Evolutionary conservation across 1,140 invertebrate species (phyloP).

Genomic region (Megalonaias nervosa): DNA sequence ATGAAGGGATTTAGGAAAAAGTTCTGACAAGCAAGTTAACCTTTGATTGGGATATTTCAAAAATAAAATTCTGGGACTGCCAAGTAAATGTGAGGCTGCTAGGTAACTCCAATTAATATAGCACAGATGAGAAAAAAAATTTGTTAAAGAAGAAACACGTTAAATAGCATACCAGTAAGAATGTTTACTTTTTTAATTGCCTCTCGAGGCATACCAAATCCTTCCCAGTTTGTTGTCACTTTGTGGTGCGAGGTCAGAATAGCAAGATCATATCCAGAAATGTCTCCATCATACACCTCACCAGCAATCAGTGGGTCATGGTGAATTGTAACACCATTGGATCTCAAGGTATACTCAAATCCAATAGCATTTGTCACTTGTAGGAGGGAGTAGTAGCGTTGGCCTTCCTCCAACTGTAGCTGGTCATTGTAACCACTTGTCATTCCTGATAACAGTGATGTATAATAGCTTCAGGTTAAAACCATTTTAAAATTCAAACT

Average conservation of each 20-base stretch:
- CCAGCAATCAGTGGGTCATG: constrained; percentile 53
- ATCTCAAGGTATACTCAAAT: constrained; percentile 42
- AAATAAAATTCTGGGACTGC: too few species aligned
- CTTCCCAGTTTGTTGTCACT: constrained; percentile 54
- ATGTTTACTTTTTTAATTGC: constrained; percentile 5
- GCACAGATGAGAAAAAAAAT: too few species aligned
- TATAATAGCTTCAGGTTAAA: not conserved
- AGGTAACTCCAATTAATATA: too few species aligned
- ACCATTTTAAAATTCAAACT: not conserved
- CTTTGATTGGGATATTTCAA: too few species aligned
- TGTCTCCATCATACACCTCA: constrained; percentile 49
- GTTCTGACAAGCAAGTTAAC: too few species aligned
- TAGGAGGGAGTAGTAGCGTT: constrained; percentile 50
- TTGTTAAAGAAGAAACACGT: too few species aligned
- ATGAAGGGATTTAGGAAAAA: too few species aligned
- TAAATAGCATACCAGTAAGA: too few species aligned
- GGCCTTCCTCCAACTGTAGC: constrained; percentile 38
- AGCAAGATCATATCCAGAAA: constrained; percentile 49
- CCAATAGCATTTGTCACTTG: constrained; percentile 48
- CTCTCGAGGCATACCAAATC: constrained; percentile 46
- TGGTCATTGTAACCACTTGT: constrained; percentile 47
- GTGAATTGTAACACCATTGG: constrained; percentile 54
- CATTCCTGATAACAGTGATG: constrained; percentile 29
- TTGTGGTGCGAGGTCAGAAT: constrained; percentile 32
- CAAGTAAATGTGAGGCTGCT: too few species aligned